phyloP scores from a whole-genome alignment of 37 sponge, comb jelly and placozoan genomes.

The Beroe forskalii region DNA sequence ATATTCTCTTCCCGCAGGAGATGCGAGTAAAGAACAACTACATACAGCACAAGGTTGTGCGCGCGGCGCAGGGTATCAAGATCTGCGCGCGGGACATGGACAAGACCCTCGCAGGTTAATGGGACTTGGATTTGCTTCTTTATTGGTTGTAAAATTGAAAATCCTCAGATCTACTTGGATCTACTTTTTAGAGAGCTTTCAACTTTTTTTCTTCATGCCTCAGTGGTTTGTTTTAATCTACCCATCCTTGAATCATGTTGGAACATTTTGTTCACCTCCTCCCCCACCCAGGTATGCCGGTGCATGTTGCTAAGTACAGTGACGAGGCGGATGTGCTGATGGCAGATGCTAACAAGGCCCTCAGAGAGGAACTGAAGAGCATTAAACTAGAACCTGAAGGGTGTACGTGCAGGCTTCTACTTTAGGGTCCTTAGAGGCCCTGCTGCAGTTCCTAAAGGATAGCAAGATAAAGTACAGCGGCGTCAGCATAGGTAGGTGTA shows the following conservation, averaged over 20 bases:
- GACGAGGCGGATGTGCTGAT: constrained; percentile 83
- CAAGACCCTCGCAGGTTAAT: constrained; percentile 83
- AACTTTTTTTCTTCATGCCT: no score
- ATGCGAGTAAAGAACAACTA: constrained; percentile 79
- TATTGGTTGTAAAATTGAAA: no score
- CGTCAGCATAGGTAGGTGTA: constrained; percentile 46
- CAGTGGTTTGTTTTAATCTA: no score
- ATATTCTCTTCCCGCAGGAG: no score
- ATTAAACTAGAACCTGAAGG: constrained; percentile 83
- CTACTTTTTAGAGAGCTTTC: no score
- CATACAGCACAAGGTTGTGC: constrained; percentile 77
- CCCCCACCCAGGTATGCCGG: constrained; percentile 86
- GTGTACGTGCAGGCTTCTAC: constrained; percentile 99
- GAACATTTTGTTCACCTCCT: no score
- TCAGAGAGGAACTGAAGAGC: constrained; percentile 74
- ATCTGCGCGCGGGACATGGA: constrained; percentile 85
- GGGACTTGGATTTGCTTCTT: no score
- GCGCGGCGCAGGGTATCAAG: constrained; percentile 81
- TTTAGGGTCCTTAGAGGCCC: constrained; percentile 94
- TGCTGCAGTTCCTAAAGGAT: constrained; percentile 88
- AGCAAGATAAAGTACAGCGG: constrained; percentile 94
- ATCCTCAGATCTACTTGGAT: no score
- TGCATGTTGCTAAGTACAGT: constrained; percentile 83
- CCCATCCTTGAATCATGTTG: no score
- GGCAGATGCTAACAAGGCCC: constrained; percentile 72